These are phyloP conservation scores for Neoarius graeffei DNA, from an alignment of 2,113 vertebrate genomes.

Conservation along the genomic window DNA sequence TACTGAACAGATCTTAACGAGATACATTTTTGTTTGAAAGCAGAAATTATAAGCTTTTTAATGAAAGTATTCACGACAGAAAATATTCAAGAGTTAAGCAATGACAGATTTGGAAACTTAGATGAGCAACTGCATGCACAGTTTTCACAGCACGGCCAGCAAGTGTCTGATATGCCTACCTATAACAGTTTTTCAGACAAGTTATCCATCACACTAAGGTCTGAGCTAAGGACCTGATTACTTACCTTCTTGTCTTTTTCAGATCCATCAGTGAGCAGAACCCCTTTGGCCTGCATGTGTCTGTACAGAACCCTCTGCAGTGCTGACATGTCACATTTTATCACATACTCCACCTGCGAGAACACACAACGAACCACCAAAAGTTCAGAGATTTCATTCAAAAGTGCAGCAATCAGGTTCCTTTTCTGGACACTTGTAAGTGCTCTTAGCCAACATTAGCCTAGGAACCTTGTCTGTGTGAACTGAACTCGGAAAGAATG, in stretches of 20 bases:
- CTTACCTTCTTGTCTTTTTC: conserved; percentile 97
- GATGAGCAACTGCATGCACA: too few relatives aligned
- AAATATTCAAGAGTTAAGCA: too few relatives aligned
- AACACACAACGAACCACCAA: background rate
- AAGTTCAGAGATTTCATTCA: background rate
- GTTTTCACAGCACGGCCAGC: too few relatives aligned
- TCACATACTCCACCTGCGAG: conserved; percentile 91
- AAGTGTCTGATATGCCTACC: too few relatives aligned
- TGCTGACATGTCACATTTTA: conserved; percentile 96
- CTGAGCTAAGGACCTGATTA: background rate
- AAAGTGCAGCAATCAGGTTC: background rate
- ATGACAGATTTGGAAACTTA: too few relatives aligned
- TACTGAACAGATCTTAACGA: too few relatives aligned
- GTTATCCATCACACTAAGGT: background rate
- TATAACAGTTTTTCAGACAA: background rate
- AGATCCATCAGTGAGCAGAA: conserved; percentile 90
- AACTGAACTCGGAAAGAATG: background rate
- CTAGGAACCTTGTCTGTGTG: background rate
- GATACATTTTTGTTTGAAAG: too few relatives aligned
- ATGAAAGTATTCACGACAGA: too few relatives aligned
- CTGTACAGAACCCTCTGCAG: conserved; percentile 92
- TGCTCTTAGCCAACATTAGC: background rate
- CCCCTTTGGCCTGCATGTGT: conserved; percentile 98
- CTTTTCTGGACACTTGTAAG: background rate
- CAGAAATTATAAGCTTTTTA: too few relatives aligned